Evolutionary conservation across 2,113 vertebrate genomes (phyloP).

Genomic region (Rafetus swinhoei): DNA sequence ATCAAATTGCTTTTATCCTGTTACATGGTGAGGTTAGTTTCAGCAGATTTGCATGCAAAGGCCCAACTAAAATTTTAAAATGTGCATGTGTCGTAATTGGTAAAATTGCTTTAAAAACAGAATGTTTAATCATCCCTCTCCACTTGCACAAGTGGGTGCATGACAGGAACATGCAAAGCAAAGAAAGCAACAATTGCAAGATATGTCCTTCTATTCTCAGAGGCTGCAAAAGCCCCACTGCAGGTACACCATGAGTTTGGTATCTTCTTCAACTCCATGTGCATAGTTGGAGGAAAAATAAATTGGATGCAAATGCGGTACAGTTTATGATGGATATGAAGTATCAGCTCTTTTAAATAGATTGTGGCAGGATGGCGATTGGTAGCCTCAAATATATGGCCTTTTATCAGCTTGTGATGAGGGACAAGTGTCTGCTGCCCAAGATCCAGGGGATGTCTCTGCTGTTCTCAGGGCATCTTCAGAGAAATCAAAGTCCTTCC

Average conservation of each 20-base stretch:
- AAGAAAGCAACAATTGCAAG: neutral
- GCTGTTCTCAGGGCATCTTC: neutral
- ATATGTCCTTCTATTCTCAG: neutral
- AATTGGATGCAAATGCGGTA: neutral
- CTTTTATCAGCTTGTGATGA: no score
- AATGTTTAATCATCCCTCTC: neutral
- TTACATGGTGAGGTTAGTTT: slow-evolving; percentile 39
- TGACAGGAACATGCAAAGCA: neutral
- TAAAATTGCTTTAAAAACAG: slow-evolving; percentile 11
- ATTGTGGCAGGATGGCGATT: no score
- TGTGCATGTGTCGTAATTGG: neutral
- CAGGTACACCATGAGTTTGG: neutral
- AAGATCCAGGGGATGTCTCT: neutral
- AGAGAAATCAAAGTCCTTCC: neutral
- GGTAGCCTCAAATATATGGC: no score
- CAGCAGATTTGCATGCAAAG: slow-evolving; percentile 7
- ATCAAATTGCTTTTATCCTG: slow-evolving; percentile 32
- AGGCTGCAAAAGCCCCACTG: neutral
- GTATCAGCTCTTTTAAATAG: no score
- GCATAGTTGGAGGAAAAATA: neutral
- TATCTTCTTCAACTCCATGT: neutral
- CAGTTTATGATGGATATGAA: neutral
- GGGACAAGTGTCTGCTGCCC: neutral
- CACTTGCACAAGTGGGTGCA: neutral
- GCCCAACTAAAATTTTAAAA: slow-evolving; percentile 33